Evolutionary conservation across 2,888 invertebrate genomes (phyloP), one percentile per base, ranked within the genome.

Genomic region (Acrobasis consociella): DNA sequence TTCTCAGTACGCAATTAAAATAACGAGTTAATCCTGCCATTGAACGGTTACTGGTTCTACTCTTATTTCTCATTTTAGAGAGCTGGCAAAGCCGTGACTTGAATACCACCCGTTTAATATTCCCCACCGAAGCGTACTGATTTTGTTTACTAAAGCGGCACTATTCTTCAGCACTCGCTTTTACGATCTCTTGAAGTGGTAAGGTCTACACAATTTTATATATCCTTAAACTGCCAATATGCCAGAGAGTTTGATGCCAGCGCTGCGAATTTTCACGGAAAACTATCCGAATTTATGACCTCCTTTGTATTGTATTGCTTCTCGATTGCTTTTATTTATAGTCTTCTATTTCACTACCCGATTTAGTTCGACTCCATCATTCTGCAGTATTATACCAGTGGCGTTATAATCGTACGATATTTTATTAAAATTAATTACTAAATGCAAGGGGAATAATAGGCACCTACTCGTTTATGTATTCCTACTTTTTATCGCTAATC

Each of bases 201-300:
- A 72, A 71, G 72, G 70, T 72, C 71, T 69, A 72, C 68, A 74
- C 74, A 75, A 71, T 31, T 31, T 58, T 58, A 49, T 58, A 72
- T 72, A 72, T 68, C 67, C 67, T 65, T 70, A 67, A 70, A 73
- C 63, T 70, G 61, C 63, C 66, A 65, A 71, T 68, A 70, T 67
- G 68, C 66, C 67, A 60, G 65, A 72, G 69, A 72, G 71, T 75
- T 75, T 69, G 70, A 74, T 77, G 80, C 73, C 75, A 80, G 68
- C 70, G 46, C 66, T 65, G 65, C 67, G 72, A 72, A 72, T 31
- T 52, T 80, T 77, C 72, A 73, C 72, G 69, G 71, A 64, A 80
- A 78, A 75, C 78, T 79, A 80, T 80, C 74, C 68, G 69, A 73
- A 75, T 82, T 83, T 82, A 83, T 77, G 78, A 77, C 77, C 75